Evolutionary conservation across 2,888 invertebrate genomes (phyloP), one percentile per base, ranked within the genome.

Genomic region (Aromia moschata): DNA sequence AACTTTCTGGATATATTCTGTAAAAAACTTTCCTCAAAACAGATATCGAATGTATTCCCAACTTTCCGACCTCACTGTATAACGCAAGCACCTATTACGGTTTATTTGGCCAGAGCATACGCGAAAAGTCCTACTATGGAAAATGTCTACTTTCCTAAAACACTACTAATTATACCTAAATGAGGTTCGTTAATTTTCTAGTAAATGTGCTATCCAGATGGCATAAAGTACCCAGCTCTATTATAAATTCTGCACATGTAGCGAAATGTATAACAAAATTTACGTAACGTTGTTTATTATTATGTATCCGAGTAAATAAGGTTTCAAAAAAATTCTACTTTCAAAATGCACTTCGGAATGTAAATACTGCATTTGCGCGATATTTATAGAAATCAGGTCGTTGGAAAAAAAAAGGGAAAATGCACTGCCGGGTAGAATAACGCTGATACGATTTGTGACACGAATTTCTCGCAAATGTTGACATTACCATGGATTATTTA

Each of bases 271-370:
- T 45, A 59, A 55, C 55, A 51, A 51, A 55, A 59, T 51, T 59
- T 59, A 55, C 51, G 55, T 38, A 59, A 59, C 45, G 31, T 49
- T 59, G 55, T 59, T 59, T 59, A 59, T 55, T 55, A 44, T 55
- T 59, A 38, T 30, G 40, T 30, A 51, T 20, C 38, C 33, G 43
- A 51, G 49, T 49, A 55, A 58, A 44, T 45, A 47, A 16, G 43
- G 36, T 20, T 49, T 55, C 18, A 43, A 31, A 37, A 44, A 43
- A 33, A 10, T 59, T 41, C 52, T 44, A 55, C 49, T 49, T 56
- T 46, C 25, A 43, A 56, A 49, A 56, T 38, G 43, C 36, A 43
- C 16, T 33, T 30, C 9, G 4, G 30, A 25, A 37, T 43, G 36
- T 52, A 57, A 44, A 55, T 38, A 45, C 20, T 45, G 41, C 41